A percentile compares a stretch with the other conserved stretches of the same genome.
phyloP scores from a whole-genome alignment of 2,113 vertebrate genomes.

The Tragelaphus buxtoni region DNA sequence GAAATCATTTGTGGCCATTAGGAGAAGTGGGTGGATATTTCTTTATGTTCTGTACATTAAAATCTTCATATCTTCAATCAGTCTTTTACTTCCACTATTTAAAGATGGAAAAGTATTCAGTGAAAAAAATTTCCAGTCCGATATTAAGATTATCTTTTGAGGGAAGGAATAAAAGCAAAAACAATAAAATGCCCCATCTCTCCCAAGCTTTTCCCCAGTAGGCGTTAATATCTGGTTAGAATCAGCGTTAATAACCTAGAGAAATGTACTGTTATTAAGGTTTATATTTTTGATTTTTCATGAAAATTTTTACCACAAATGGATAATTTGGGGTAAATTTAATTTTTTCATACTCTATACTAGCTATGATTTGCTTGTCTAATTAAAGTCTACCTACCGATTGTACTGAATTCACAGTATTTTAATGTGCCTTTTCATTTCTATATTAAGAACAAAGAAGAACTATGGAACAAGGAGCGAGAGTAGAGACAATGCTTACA shows the following conservation, averaged over 20 bases:
- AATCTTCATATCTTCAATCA: not conserved
- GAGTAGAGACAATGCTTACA: not conserved
- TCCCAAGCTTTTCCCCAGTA: not conserved
- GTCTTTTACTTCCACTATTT: not conserved
- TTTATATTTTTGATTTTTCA: slow-evolving; percentile 26
- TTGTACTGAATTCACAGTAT: slow-evolving; percentile 23
- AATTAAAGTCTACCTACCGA: slow-evolving; percentile 32
- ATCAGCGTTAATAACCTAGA: not conserved
- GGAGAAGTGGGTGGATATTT: not conserved
- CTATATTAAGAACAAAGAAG: slow-evolving; percentile 43
- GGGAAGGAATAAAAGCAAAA: not conserved
- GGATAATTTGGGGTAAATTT: slow-evolving; percentile 24
- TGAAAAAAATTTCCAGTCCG: not conserved
- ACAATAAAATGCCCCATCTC: not conserved
- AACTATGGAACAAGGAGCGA: not conserved
- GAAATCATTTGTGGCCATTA: not conserved
- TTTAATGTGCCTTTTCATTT: slow-evolving; percentile 45
- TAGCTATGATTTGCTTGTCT: slow-evolving; percentile 24
- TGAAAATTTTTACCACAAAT: slow-evolving; percentile 25
- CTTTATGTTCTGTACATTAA: not conserved
- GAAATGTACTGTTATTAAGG: not conserved
- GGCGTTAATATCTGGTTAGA: not conserved
- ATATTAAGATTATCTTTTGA: slow-evolving; percentile 11
- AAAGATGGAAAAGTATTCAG: not conserved
- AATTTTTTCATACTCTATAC: slow-evolving; percentile 11